phyloP scores from a whole-genome alignment of 2,797 vertebrate genomes.

The Pogonophryne albipinna region DNA sequence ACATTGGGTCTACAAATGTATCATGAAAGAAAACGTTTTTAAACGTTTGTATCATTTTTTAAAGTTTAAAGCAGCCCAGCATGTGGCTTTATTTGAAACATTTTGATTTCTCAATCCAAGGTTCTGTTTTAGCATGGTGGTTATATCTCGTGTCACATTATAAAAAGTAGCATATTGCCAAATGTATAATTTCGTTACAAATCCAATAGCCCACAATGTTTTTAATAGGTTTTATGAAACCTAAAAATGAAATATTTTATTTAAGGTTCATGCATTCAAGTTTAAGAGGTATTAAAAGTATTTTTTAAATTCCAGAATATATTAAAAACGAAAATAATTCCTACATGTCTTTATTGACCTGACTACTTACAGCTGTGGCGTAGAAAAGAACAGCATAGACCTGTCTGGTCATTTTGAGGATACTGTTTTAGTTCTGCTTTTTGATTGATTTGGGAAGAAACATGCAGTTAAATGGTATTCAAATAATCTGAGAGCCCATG shows the following conservation, averaged over 20 bases:
- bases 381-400: background rate
- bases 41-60: background rate
- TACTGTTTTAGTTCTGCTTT: too few species aligned
- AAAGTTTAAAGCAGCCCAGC: background rate
- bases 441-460: too few species aligned
- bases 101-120: too few species aligned
- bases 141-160: background rate
- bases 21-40: background rate
- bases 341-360: background rate
- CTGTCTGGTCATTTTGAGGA: too few species aligned
- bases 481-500: rapidly evolving
- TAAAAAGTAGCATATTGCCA: background rate
- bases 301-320: background rate
- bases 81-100: background rate
- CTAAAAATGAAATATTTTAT: background rate
- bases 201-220: background rate
- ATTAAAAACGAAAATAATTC: slow-evolving; percentile 8
- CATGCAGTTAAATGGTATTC: background rate
- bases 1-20: background rate
- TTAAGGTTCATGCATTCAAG: background rate
- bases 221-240: background rate
- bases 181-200: background rate
- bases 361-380: background rate
- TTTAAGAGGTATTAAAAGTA: background rate
- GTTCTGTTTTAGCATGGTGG: background rate